Evolutionary conservation across 2,888 invertebrate species (phyloP), one percentile per base, ranked within the genome.

Genomic region (Papilio demoleus): DNA sequence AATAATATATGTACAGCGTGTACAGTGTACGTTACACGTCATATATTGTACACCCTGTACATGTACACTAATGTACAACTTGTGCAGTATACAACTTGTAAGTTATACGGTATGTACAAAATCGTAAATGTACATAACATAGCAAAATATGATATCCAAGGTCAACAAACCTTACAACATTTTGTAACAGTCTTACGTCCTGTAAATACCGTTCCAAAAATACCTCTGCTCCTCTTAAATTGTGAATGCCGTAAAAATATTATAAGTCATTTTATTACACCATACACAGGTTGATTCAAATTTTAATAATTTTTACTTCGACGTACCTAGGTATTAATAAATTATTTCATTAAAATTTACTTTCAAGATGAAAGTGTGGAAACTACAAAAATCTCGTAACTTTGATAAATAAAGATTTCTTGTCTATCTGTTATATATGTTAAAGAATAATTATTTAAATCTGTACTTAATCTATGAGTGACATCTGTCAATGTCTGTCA

Each of bases 201-300:
- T 64, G 38, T 70, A 73, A 70, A 71, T 70, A 70, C 31, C 61
- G 24, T 65, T 58, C 65, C 61, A 36, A 59, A 70, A 68, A 67
- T 53, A 67, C 70, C 72, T 73, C 70, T n/a, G 72, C 70, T 73
- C 72, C 74, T 71, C 74, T 74, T 64, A 70, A 73, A 60, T 74
- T 73, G 70, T 71, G 65, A 61, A 70, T 64, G 67, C 70, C 53
- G 70, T 72, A 71, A 72, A 73, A 72, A 70, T 72, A 72, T 71
- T 70, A 70, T 68, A 71, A 70, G 69, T 64, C 69, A 72, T 70
- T 61, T 58, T 68, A 69, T 69, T 65, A 66, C 58, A 47, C 45
- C 0, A 36, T 53, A 22, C 50, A 68, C 71, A 67, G 70, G 19
- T 0, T 65, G 63, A 60, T 65, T 45, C 38, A 42, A 47, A 56